A percentile compares a stretch with the other conserved stretches of the same genome.
phyloP scores from a whole-genome alignment of 2,888 invertebrate genomes.

The Hyles lineata region DNA sequence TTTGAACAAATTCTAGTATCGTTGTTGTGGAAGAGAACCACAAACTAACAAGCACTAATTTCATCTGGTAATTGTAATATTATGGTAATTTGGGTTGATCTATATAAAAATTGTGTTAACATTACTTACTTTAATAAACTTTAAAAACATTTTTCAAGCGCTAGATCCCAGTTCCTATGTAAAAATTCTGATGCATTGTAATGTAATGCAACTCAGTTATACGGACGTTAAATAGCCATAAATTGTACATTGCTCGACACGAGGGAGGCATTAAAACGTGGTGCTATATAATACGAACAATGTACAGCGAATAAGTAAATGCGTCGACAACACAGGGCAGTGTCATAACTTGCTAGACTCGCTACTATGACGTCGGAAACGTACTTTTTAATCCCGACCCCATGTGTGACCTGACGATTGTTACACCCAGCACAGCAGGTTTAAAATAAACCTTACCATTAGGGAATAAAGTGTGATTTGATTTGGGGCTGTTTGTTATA shows the following conservation, averaged over 20 bases:
- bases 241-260: conserved; percentile 10
- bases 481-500: background rate
- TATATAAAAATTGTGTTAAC: too few species aligned
- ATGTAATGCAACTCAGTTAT: background rate
- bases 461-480: conserved; percentile 25
- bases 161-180: background rate
- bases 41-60: too few species aligned
- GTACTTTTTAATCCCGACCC: conserved; percentile 47
- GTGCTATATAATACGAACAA: conserved; percentile 9
- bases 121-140: too few species aligned
- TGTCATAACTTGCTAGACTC: conserved; percentile 41
- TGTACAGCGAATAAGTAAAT: conserved; percentile 22
- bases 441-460: conserved; percentile 25
- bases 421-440: background rate
- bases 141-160: too few species aligned
- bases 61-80: too few species aligned
- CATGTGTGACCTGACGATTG: conserved; percentile 39
- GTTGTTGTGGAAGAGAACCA: too few species aligned
- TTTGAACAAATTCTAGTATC: too few species aligned
- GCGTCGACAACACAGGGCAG: conserved; percentile 28
- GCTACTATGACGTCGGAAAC: conserved; percentile 44
- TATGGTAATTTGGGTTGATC: too few species aligned
- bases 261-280: background rate
- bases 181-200: background rate
- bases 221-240: background rate